phyloP scores from a whole-genome alignment of 2,888 invertebrate species.

The Drosophila falleni region DNA sequence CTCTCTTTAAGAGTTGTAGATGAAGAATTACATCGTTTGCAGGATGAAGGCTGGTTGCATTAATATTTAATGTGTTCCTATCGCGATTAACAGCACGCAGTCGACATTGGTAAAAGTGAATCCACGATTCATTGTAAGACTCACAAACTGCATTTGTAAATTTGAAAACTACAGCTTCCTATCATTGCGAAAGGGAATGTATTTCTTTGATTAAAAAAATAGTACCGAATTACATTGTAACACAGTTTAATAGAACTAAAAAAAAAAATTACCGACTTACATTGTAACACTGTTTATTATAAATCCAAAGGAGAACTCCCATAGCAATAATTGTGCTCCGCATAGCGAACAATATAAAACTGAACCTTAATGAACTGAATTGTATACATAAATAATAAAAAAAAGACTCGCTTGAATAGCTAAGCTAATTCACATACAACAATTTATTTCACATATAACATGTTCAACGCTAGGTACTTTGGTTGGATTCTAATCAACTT shows the following conservation, averaged over 20 bases:
- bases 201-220: no score
- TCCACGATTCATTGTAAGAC: constrained; percentile 8
- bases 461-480: no score
- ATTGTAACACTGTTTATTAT: no score
- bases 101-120: constrained; percentile 19
- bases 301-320: no score
- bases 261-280: no score
- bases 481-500: no score
- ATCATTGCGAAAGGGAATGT: not conserved
- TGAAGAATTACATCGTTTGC: constrained; percentile 10
- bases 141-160: constrained; percentile 29
- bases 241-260: not conserved
- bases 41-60: constrained; percentile 18
- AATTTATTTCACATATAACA: no score
- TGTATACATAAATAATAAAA: not conserved
- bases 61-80: not conserved
- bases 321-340: not conserved
- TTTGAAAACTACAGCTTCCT: constrained; percentile 24
- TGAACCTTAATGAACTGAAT: no score
- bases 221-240: not conserved
- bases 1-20: no score
- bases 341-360: not conserved
- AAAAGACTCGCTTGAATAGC: not conserved
- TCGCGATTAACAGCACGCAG: constrained; percentile 27
- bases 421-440: no score